Base-by-base conservation (phyloP, 1,140 invertebrate genomes). In the Zaprionus davidi region DNA sequence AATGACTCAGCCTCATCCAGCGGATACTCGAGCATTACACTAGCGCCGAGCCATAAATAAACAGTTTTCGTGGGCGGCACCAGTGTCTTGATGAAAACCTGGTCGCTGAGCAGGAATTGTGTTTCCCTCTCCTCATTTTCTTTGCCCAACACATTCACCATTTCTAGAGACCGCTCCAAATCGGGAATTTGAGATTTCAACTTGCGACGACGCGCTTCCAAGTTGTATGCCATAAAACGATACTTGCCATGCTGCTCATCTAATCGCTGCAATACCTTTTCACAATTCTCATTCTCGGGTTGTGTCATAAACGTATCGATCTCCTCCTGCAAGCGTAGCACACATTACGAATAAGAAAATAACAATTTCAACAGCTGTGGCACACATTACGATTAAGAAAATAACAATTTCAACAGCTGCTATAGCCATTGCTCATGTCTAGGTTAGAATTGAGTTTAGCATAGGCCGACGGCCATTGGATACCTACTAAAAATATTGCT, bases 1-100 rank as follows among this genome's bases (percentile, higher is more conserved):
- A 99, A 93, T 70, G 95, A 94, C 93, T 98, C 95, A 34, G 98
- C 99, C 94, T 99, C 98, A 76, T 98, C 96, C 71, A 99, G 93
- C 12, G 96, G 95, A 94, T 99, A 99, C 93, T 99, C 99, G 80
- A 99, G 94, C 99, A 99, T 99, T 0, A 99, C 98, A 94, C 99
- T 99, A 24, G 99, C 99, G 28, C 99, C 99, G 65, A 99, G 94
- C 98, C 99, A 99, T n/a, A 99, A 94, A 90, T 97, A 98, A 15
- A 99, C 98, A 93, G 96, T 98, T 81, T 99, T 96, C 22, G 98
- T 98, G 7, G 98, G 98, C 82, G 98, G 96, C 77, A 98, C 95
- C 90, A 97, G 94, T 34, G 96, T 96, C 91, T 98, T 98, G 6
- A 98, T 96, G 94, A 97, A 99, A 20, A 99, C 96, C 94, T 99